Evolutionary conservation across 2,113 vertebrate species (phyloP), one percentile per base, ranked within the genome.

Genomic region (Micronycteris hirsuta): DNA sequence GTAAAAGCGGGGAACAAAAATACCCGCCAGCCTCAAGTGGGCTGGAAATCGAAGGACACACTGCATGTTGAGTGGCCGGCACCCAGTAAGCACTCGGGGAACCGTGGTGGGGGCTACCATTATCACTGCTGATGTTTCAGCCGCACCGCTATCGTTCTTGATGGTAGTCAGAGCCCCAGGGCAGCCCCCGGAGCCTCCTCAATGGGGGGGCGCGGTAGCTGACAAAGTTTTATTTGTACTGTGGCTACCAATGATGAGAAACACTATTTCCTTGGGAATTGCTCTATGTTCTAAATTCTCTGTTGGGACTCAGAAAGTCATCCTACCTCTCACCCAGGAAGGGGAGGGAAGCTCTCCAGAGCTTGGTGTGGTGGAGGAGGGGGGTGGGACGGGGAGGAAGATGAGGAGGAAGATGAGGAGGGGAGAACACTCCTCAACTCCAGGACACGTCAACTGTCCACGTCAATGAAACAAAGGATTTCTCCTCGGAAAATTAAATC

Each of bases 351-450:
- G 20, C 2, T 17, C 7, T 17, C 28, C 31, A 6, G 80, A 49
- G 20, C 33, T 38, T 19, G 2, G 8, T 0, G 1, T 0, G 0
- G 15, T 1, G 8, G 4, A 0, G 24, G 3, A 20, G 5, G 13
- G 2, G 11, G 61, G 28, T 22, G 41, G 20, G 4, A 58, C 11
- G 24, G 14, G 49, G 14, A 3, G 19, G n/a, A 28, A 31, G 7
- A 13, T 5, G 28, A 11, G 26, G 14, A 2, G 15, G 41, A 31
- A 31, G 7, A 14, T 4, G 22, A 10, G 13, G 24, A 15, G 6
- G 28, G 38, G 5, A 36, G 31, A n/a, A 45, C 20, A 11, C 36
- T 52, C n/a, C 17, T 68, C 38, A 33, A 38, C 22, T n/a, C 52
- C 0, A 14, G 17, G 22, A 63, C 33, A 8, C 0, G 12, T 17